A percentile compares a stretch with the other conserved stretches of the same genome.
Evolutionary conservation across 1,140 invertebrate genomes (phyloP).

Genomic region (Neotoxoptera formosana): DNA sequence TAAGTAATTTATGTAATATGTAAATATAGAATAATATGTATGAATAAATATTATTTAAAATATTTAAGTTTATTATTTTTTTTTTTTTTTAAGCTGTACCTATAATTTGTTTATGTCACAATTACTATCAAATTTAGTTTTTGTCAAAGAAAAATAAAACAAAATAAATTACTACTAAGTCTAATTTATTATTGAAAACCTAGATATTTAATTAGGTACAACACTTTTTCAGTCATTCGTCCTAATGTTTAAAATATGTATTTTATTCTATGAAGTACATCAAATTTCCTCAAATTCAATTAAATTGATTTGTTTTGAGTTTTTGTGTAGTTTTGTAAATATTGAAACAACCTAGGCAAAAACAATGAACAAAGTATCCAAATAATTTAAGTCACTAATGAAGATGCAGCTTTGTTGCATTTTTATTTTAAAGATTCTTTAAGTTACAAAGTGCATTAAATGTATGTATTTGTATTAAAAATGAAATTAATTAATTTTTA

Average conservation of each 20-base stretch:
- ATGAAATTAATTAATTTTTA: no score
- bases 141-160: neutral
- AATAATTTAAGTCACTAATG: no score
- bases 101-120: neutral
- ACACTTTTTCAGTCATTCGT: neutral
- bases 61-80: neutral
- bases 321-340: no score
- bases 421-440: no score
- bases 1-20: neutral
- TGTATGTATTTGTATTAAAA: no score
- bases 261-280: neutral
- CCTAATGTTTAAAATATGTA: neutral
- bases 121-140: neutral
- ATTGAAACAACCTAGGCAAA: no score
- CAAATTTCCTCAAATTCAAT: neutral
- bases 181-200: neutral
- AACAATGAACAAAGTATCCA: no score
- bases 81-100: neutral
- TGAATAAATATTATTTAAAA: neutral
- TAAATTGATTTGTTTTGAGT: neutral
- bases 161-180: neutral
- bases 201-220: neutral
- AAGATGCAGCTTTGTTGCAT: no score
- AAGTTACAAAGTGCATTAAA: no score
- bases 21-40: neutral